Evolutionary conservation across 2,113 vertebrate genomes (phyloP), one percentile per base, ranked within the genome.

Genomic region (Sorex araneus): DNA sequence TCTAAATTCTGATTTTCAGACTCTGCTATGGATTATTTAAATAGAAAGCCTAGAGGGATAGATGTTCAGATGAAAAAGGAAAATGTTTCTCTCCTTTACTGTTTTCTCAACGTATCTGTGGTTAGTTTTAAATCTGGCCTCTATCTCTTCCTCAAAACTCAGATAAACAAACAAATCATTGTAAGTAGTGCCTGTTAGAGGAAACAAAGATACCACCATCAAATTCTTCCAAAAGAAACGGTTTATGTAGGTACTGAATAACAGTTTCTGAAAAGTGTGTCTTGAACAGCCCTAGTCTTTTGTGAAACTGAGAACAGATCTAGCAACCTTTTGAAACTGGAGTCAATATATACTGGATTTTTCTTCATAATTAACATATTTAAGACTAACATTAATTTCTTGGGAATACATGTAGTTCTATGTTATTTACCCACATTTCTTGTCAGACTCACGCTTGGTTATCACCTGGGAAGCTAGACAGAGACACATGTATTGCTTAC

Each of bases 1-100:
- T 67, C 86, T 85, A 82, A 91, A 91, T 92, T 93, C 43, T 74
- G 21, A 77, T 94, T 88, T 93, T 85, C 18, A 10, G 25, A 64
- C 63, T 94, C 45, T 70, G 10, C 54, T 75, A 28, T 32, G 6
- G 64, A 83, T 94, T 90, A 66, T 87, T 50, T 63, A 93, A 93
- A 87, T 80, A 57, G 32, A 45, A 87, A 84, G 23, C 34, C 45
- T 75, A 84, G 21, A 69, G 6, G 23, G 75, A 25, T 50, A 40
- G 23, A 34, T 11, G 11, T 21, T n/a, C 78, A 92, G 16, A 73
- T 70, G 28, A 88, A 78, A 27, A 8, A 47, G 73, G 30, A 80
- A 74, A 64, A 71, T 54, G 76, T 93, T 94, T 64, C 36, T 69
- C 54, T 28, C 90, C 89, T 85, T 73, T 60, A 84, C 77, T 88